Conservation (phyloP, 2,888 invertebrate species). For the Nipponacmea schrenckii region DNA sequence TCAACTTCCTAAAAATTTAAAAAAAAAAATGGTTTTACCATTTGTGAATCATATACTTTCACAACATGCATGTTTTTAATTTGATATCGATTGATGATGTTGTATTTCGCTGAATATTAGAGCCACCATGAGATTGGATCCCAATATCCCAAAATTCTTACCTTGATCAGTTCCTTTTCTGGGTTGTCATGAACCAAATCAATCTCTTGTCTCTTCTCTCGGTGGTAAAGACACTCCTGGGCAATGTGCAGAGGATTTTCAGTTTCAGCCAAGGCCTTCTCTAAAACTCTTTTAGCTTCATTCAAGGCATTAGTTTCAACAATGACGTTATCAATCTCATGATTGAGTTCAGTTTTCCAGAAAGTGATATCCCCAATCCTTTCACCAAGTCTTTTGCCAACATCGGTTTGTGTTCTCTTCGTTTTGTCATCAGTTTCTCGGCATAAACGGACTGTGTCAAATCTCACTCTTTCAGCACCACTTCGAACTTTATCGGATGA, state of each 20-base stretch:
- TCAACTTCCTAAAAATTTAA: conserved; percentile 77
- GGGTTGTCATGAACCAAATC: conserved; percentile 91
- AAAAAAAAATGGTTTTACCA: no score
- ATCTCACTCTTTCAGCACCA: conserved; percentile 66
- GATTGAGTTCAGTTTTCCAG: conserved; percentile 83
- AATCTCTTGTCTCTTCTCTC: conserved; percentile 87
- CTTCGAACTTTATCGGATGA: conserved; percentile 88
- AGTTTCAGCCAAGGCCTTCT: conserved; percentile 79
- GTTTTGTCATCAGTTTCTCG: conserved; percentile 69
- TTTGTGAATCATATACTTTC: no score
- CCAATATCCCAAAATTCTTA: conserved; percentile 29
- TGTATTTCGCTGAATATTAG: no score
- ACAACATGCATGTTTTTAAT: no score
- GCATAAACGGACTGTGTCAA: conserved; percentile 62
- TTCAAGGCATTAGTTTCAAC: conserved; percentile 80
- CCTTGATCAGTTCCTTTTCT: conserved; percentile 82
- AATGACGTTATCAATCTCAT: conserved; percentile 86
- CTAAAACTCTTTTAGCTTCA: conserved; percentile 79
- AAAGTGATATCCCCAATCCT: conserved; percentile 90
- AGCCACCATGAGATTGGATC: no score
- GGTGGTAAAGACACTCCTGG: conserved; percentile 91
- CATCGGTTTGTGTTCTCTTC: conserved; percentile 74
- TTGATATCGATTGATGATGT: no score
- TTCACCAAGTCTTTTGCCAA: conserved; percentile 85
- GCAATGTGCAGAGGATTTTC: conserved; percentile 91